Percentiles rank a stretch among this genome's conserved stretches.
Conservation (phyloP, 30 jellyfish, hydroid and myxozoan species). For the Mastigias papua region DNA sequence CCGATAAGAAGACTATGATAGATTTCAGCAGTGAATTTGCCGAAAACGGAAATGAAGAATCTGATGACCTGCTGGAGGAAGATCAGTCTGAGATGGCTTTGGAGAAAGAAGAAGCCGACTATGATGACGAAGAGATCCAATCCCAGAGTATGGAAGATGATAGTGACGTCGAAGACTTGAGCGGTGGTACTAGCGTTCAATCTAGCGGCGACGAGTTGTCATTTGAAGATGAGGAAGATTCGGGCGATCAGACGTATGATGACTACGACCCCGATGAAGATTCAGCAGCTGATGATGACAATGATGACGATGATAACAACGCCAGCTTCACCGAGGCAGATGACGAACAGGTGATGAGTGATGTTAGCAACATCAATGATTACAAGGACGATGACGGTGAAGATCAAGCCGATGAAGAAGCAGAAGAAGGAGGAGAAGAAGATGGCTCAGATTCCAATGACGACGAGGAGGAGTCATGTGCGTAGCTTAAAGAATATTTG, state of each 20-base stretch:
- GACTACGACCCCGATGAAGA: slow-evolving; percentile 74
- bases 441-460: slow-evolving; percentile 16
- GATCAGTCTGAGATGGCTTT: slow-evolving; percentile 75
- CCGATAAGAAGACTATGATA: slow-evolving; percentile 67
- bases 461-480: not conserved
- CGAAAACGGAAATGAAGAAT: slow-evolving; percentile 40
- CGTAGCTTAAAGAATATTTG: no score
- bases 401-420: slow-evolving; percentile 16
- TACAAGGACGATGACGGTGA: slow-evolving; percentile 46
- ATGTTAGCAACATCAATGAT: slow-evolving; percentile 71
- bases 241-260: slow-evolving; percentile 32
- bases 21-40: slow-evolving; percentile 68
- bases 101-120: slow-evolving; percentile 78
- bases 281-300: slow-evolving; percentile 67
- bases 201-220: slow-evolving; percentile 59
- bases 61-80: slow-evolving; percentile 63
- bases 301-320: slow-evolving; percentile 43
- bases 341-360: slow-evolving; percentile 73
- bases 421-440: slow-evolving; percentile 14
- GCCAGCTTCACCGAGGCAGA: slow-evolving; percentile 70
- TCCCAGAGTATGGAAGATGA: slow-evolving; percentile 57
- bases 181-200: slow-evolving; percentile 48
- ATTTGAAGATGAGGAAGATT: slow-evolving; percentile 57
- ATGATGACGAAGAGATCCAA: slow-evolving; percentile 64
- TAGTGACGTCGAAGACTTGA: slow-evolving; percentile 62